Conservation (phyloP, 2,888 invertebrate genomes). For the Brachycybe producta region DNA sequence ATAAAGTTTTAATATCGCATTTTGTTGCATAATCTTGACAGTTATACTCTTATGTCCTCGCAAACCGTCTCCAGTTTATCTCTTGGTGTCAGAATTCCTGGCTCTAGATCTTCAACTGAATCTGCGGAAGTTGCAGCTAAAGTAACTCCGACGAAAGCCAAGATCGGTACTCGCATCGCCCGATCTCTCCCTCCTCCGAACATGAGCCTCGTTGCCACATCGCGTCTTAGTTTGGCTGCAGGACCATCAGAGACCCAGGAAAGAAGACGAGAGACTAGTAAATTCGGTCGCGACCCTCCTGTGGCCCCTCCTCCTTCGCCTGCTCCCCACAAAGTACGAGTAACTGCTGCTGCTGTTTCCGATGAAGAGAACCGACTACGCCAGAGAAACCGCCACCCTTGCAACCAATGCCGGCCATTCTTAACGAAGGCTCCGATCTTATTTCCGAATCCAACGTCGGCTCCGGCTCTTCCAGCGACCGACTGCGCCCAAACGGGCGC, state of each 20-base stretch:
- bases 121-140: constrained; percentile 58
- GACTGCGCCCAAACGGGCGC: constrained; percentile 17
- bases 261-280: constrained; percentile 6
- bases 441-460: background rate
- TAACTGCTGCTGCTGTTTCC: background rate
- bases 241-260: constrained; percentile 27
- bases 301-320: background rate
- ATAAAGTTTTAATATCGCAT: background rate
- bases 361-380: background rate
- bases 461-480: background rate
- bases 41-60: constrained; percentile 54
- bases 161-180: constrained; percentile 59
- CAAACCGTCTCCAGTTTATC: constrained; percentile 65
- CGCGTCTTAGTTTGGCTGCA: constrained; percentile 47
- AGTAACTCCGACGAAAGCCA: constrained; percentile 58
- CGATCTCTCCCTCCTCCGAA: constrained; percentile 43
- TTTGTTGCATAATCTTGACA: background rate
- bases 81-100: constrained; percentile 58
- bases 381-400: constrained; percentile 6
- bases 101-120: too few relatives aligned
- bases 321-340: background rate
- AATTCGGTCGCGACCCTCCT: background rate
- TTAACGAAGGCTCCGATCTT: constrained; percentile 4
- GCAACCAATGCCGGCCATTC: constrained; percentile 13
- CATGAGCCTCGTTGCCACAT: constrained; percentile 48